Base-by-base conservation (phyloP, 1,140 invertebrate genomes). In the Nixonia krombeini region DNA sequence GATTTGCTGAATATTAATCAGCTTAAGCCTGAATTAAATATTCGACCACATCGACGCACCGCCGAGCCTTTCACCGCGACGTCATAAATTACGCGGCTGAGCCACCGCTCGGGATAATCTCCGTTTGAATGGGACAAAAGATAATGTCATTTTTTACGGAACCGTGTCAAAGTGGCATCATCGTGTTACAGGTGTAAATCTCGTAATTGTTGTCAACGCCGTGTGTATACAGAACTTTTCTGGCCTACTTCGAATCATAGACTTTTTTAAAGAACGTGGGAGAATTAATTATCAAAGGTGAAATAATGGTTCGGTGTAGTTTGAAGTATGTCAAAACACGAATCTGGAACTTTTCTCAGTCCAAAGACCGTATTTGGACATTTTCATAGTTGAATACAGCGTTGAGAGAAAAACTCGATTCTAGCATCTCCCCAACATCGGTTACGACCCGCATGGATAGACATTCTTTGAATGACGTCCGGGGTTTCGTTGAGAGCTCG, bases 401-500 rank as follows among this genome's bases (percentile, higher is more conserved):
- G n/a, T n/a, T n/a, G n/a, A n/a, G 21, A 41, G 56, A 45, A 37
- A 46, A 56, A 44, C 13, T 13, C 10, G 28, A 62, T n/a, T n/a
- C 16, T 47, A 55, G 28, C 21, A 7, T 3, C 9, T 49, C 29
- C 29, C 28, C 25, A n/a, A 38, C 45, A 26, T 28, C 9, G 56
- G 40, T 62, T 55, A 47, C 52, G 31, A 67, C 80, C 79, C 79
- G 76, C 78, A 82, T 80, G 61, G 50, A 74, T 50, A 57, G 46
- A 56, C 56, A 56, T 72, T 50, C 46, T 47, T 52, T 73, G 63
- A 71, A 74, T 78, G 62, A 80, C 74, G 70, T 62, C 78, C 65
- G 69, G 71, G 62, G 72, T 78, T 72, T 71, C 69, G 67, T 66
- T 67, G 70, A 72, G 71, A 67, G 77, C 73, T 76, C 70, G 76